Percentiles rank a stretch among this genome's conserved stretches.
Conservation (phyloP, 2,797 vertebrate genomes). For the Enteromius radiatus region DNA sequence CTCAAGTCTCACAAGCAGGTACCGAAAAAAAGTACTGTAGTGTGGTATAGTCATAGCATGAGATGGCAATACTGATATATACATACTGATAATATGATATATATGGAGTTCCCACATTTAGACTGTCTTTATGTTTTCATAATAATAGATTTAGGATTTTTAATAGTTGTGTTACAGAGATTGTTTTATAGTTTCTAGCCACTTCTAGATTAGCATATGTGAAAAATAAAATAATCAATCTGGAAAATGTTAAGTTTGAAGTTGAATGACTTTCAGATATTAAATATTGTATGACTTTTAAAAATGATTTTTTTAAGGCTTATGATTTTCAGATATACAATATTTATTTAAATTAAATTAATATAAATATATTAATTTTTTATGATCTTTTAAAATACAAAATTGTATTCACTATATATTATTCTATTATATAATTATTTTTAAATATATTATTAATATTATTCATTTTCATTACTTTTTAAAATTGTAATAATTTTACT, state of each 20-base stretch:
- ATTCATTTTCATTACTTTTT: not conserved
- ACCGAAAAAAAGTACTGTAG: not conserved
- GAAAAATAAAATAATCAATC: not conserved
- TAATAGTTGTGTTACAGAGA: not conserved
- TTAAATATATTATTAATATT: not conserved
- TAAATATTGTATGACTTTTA: not conserved
- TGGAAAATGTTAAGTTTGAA: not conserved
- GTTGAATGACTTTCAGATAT: not conserved
- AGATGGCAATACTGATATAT: not conserved
- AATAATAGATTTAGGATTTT: not conserved
- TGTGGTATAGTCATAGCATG: not conserved
- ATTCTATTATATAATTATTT: not conserved
- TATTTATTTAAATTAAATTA: not conserved
- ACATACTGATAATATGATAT: not conserved
- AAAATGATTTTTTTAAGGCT: not conserved
- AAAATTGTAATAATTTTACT: not conserved
- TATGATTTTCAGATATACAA: not conserved
- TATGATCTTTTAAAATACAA: not conserved
- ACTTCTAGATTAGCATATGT: not conserved
- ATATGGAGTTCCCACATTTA: not conserved
- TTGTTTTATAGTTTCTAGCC: not conserved
- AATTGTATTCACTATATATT: not conserved
- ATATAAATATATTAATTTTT: not conserved
- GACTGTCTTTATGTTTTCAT: not conserved
- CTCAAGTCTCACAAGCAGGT: not conserved